A percentile compares a stretch with the other conserved stretches of the same genome.
phyloP scores from a whole-genome alignment of 2,888 invertebrate species.

The Alloscopus bannaensis region DNA sequence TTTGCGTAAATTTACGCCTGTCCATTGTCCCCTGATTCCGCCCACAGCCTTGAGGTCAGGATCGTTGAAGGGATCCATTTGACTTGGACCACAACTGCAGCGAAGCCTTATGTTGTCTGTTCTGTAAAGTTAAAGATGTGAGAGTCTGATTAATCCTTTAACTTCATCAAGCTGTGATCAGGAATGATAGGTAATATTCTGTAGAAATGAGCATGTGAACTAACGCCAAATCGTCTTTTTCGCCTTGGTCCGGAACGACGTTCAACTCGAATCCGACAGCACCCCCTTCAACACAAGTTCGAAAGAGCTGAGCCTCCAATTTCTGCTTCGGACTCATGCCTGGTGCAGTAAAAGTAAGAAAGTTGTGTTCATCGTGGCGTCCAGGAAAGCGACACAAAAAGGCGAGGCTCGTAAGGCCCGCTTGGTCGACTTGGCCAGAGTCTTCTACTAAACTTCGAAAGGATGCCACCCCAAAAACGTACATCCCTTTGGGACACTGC shows the following conservation, averaged over 20 bases:
- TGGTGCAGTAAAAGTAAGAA: not conserved
- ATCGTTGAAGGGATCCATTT: not conserved
- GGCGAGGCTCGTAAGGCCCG: not conserved
- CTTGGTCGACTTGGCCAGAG: not conserved
- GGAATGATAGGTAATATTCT: too few relatives aligned
- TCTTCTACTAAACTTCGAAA: not conserved
- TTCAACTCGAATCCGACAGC: slow-evolving; percentile 8
- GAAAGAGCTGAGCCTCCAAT: not conserved
- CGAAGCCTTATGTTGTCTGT: not conserved
- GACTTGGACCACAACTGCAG: slow-evolving; percentile 7
- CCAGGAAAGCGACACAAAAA: not conserved
- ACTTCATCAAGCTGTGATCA: not conserved
- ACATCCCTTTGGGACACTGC: not conserved
- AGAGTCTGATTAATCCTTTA: not conserved
- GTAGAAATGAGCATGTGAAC: too few relatives aligned
- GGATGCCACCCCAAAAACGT: not conserved
- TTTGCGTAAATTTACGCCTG: not conserved
- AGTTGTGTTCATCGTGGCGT: not conserved
- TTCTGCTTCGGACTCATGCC: not conserved
- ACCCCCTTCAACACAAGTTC: slow-evolving; percentile 3
- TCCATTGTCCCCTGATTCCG: not conserved
- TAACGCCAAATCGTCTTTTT: slow-evolving; percentile 2
- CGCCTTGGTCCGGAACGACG: not conserved
- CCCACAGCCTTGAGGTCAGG: not conserved
- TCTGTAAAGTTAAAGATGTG: not conserved